Evolutionary conservation across 1,140 invertebrate genomes (phyloP).

Genomic region (Portunus trituberculatus): DNA sequence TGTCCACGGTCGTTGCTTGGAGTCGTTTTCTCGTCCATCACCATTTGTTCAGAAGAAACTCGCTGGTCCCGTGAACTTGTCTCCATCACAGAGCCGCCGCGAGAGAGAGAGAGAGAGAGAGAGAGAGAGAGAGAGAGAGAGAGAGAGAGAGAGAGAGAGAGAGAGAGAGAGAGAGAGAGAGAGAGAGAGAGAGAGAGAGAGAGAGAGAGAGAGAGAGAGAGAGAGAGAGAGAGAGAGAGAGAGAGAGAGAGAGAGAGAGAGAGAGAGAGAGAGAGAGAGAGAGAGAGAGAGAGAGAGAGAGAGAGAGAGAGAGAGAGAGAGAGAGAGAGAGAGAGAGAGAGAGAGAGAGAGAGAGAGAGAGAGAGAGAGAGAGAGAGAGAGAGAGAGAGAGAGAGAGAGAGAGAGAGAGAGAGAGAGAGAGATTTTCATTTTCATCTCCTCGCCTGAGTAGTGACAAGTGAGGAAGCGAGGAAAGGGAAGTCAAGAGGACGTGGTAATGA

Average conservation of each 20-base stretch:
- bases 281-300: not conserved
- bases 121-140: constrained; percentile 18
- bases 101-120: constrained; percentile 33
- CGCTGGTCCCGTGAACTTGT: too few relatives aligned
- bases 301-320: not conserved
- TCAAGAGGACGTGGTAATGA: not conserved
- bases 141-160: not conserved
- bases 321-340: constrained; percentile 33
- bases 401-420: not conserved
- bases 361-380: not conserved
- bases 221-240: constrained; percentile 34
- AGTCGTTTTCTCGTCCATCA: too few relatives aligned
- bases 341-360: constrained; percentile 11
- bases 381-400: not conserved
- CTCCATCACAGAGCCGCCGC: too few relatives aligned
- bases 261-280: not conserved
- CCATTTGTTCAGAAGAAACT: not conserved
- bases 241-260: not conserved
- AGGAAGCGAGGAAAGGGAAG: not conserved
- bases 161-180: not conserved
- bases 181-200: not conserved
- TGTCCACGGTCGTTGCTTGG: too few relatives aligned
- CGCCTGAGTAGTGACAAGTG: not conserved
- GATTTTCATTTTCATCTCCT: too few relatives aligned
- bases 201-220: not conserved